These are phyloP conservation scores for Cyrtorhinus lividipennis DNA, from an alignment of 1,140 invertebrate genomes.

Conservation along the genomic window DNA sequence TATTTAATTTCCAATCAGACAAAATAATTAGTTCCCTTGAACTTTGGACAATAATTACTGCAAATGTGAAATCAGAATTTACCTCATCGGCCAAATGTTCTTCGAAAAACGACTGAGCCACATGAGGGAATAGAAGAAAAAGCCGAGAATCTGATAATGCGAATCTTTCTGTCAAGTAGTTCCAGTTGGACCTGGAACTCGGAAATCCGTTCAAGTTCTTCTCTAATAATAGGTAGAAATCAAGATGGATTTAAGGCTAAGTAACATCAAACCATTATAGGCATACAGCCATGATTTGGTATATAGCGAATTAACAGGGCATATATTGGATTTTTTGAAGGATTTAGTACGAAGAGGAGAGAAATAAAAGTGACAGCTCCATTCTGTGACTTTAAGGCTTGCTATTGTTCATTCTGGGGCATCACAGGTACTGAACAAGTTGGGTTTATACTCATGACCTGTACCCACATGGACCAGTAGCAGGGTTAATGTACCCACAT, in stretches of 20 bases:
- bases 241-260: background rate
- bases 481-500: too few species aligned
- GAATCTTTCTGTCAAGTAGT: background rate
- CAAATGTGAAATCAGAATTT: too few species aligned
- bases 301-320: background rate
- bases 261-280: background rate
- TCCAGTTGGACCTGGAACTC: background rate
- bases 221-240: background rate
- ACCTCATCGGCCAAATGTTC: background rate
- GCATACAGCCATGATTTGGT: background rate
- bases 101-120: background rate
- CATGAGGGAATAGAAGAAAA: background rate
- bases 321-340: background rate
- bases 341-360: background rate
- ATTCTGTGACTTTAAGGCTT: too few species aligned
- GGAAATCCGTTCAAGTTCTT: background rate
- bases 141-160: background rate
- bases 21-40: too few species aligned
- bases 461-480: too few species aligned
- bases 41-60: too few species aligned
- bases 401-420: too few species aligned
- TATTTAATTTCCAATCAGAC: too few species aligned
- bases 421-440: too few species aligned
- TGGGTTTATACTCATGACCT: too few species aligned
- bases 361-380: too few species aligned